A percentile compares a stretch with the other conserved stretches of the same genome.
phyloP scores from a whole-genome alignment of 2,888 invertebrate species.

The Aquatica leii region DNA sequence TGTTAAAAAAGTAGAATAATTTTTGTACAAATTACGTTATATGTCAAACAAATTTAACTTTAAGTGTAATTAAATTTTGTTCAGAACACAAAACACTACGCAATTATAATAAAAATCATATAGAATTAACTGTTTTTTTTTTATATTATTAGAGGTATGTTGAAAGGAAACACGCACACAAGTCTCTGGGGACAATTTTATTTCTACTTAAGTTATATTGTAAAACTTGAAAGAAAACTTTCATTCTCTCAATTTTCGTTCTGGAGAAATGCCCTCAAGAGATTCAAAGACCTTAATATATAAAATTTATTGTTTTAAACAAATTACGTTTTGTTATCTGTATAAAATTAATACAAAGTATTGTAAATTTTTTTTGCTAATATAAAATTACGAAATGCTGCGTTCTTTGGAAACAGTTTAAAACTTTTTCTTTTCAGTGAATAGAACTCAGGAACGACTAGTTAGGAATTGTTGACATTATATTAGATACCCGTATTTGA shows the following conservation, averaged over 20 bases:
- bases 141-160: neutral
- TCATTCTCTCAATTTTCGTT: constrained; percentile 14
- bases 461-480: constrained; percentile 22
- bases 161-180: constrained; percentile 12
- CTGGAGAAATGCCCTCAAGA: neutral
- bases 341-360: too few species aligned
- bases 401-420: neutral
- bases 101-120: too few species aligned
- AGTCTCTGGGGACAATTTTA: constrained; percentile 12
- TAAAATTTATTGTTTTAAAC: constrained; percentile 10
- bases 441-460: constrained; percentile 5
- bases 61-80: too few species aligned
- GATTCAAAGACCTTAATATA: constrained; percentile 2
- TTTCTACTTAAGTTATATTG: constrained; percentile 14
- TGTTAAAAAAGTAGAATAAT: too few species aligned
- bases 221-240: constrained; percentile 14
- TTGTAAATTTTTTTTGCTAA: too few species aligned
- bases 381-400: too few species aligned
- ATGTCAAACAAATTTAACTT: too few species aligned
- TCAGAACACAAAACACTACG: too few species aligned
- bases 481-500: constrained; percentile 24
- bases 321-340: neutral
- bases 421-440: neutral
- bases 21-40: too few species aligned
- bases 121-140: too few species aligned